Base-by-base conservation (phyloP, 1,140 invertebrate genomes). In the Phymastichus coffea region DNA sequence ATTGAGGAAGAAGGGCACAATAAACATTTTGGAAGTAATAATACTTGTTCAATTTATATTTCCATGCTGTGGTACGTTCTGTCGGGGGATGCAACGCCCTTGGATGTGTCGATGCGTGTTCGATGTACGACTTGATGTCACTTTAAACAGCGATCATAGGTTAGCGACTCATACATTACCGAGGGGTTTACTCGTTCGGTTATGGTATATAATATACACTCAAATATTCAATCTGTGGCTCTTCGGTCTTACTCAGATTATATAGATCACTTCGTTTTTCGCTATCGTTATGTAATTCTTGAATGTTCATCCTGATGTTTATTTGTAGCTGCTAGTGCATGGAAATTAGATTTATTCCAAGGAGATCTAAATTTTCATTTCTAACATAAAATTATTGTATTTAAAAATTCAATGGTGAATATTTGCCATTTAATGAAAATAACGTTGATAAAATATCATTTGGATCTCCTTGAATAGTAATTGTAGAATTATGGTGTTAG, bases 61-160 rank as follows among this genome's bases (percentile, higher is more conserved):
- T 80, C 66, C 77, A 80, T 80, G 78, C 74, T 72, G 72, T 76
- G 72, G 69, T 74, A 72, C 75, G 70, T 78, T 46, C 70, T 75
- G 66, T 71, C 76, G 66, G 76, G 6, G 76, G 69, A 76, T 72
- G 66, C 75, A 76, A 79, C 76, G 72, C 69, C n/a, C n/a, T n/a
- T 78, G 77, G 76, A 77, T 70, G 66, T 68, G 70, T 75, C 70
- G 70, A 78, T 68, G 67, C 67, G 67, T 69, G 69, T 73, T 68
- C 72, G 75, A 77, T 78, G 75, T 78, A 63, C 76, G 69, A 74
- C 76, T 70, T 77, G 72, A 75, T 71, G 72, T 74, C 68, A 73
- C 70, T 66, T 76, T 73, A 71, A 70, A 78, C 77, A 80, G 78
- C 78, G 66, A 74, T 79, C 72, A 80, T 80, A 80, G 78, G 78